Percentiles rank a stretch among this genome's conserved stretches.
phyloP scores from a whole-genome alignment of 2,888 invertebrate species.

The Dasypogon diadema region DNA sequence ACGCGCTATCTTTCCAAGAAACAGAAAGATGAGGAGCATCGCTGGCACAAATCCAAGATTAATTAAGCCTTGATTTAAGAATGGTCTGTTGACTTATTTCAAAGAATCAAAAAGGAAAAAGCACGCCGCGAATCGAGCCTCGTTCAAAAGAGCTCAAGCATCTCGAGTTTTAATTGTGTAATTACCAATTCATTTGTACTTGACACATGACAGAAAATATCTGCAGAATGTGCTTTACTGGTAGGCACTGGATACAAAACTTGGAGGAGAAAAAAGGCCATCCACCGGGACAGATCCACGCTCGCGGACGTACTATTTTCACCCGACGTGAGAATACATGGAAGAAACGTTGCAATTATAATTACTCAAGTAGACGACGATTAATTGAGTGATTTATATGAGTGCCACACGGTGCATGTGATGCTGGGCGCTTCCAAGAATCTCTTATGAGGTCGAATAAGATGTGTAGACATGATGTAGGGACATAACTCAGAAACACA shows the following conservation, averaged over 20 bases:
- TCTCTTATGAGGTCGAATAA: constrained; percentile 18
- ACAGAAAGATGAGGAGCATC: constrained; percentile 19
- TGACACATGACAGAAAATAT: constrained; percentile 53
- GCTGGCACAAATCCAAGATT: constrained; percentile 56
- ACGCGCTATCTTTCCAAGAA: constrained; percentile 54
- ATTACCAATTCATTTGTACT: constrained; percentile 57
- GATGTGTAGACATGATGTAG: constrained; percentile 48
- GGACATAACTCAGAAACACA: constrained; percentile 51
- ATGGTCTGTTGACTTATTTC: constrained; percentile 10
- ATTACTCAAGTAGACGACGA: constrained; percentile 54
- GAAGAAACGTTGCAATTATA: constrained; percentile 49
- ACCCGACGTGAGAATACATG: constrained; percentile 19
- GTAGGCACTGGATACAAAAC: not conserved
- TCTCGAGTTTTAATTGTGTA: constrained; percentile 55
- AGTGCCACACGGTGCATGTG: constrained; percentile 45
- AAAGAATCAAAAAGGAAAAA: constrained; percentile 1
- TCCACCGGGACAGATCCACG: not conserved
- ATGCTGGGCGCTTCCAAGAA: constrained; percentile 45
- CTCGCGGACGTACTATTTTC: constrained; percentile 20
- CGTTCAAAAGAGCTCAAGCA: constrained; percentile 36
- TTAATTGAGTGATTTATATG: constrained; percentile 57
- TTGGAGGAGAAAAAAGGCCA: constrained; percentile 2
- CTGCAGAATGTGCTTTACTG: constrained; percentile 41
- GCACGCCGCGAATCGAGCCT: not conserved
- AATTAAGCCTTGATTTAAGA: constrained; percentile 53